phyloP scores from a whole-genome alignment of 2,113 vertebrate genomes.

The Oryzias melastigma region DNA sequence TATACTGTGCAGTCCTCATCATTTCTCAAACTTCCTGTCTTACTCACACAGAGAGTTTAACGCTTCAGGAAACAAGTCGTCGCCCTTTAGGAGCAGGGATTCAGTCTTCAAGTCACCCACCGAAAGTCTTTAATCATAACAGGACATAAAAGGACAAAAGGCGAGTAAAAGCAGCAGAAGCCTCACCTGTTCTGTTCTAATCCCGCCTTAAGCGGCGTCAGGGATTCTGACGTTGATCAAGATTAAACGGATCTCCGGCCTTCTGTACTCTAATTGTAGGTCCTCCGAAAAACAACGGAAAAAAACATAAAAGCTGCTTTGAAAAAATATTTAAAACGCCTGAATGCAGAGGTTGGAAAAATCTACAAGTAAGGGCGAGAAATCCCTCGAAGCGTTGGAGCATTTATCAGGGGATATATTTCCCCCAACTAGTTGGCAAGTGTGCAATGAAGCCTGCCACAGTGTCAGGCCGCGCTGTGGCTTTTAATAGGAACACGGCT shows the following conservation, averaged over 20 bases:
- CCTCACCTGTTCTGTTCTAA: slow-evolving; percentile 34
- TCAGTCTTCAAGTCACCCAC: too few relatives aligned
- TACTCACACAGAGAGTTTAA: too few relatives aligned
- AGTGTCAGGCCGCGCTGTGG: slow-evolving; percentile 66
- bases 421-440: slow-evolving; percentile 68
- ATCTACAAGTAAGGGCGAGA: slow-evolving; percentile 50
- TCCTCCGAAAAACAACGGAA: slow-evolving; percentile 1
- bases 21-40: too few relatives aligned
- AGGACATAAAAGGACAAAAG: slow-evolving; percentile 5
- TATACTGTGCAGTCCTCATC: too few relatives aligned
- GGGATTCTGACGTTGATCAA: slow-evolving; percentile 13
- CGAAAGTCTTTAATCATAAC: too few relatives aligned
- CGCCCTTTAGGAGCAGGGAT: too few relatives aligned
- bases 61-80: too few relatives aligned
- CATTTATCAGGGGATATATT: slow-evolving; percentile 66
- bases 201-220: slow-evolving; percentile 20
- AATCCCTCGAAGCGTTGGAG: slow-evolving; percentile 65
- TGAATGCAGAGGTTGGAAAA: slow-evolving; percentile 30
- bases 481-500: slow-evolving; percentile 78
- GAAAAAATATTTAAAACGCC: slow-evolving; percentile 27
- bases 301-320: slow-evolving; percentile 2
- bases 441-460: slow-evolving; percentile 68
- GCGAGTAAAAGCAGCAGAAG: slow-evolving; percentile 24
- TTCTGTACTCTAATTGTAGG: neutral
- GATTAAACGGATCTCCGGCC: slow-evolving; percentile 16